Conservation (phyloP, 2,888 invertebrate species). For the Trichopria drosophilae region DNA sequence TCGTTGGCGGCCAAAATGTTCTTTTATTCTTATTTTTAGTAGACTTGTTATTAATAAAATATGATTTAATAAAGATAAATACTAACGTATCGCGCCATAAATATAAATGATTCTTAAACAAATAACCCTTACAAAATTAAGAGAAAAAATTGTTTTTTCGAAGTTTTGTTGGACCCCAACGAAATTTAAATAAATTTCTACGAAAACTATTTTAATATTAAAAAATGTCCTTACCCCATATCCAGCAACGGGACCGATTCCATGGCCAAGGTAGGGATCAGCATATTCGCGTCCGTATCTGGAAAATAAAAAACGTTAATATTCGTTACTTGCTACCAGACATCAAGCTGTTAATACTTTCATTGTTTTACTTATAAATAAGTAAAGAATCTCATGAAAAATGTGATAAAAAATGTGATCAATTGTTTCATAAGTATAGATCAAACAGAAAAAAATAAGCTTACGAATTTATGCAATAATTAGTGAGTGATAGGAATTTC, state of each 20-base stretch:
- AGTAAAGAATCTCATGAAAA: background rate
- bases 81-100: too few relatives aligned
- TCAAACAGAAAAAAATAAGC: slow-evolving; percentile 11
- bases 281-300: slow-evolving; percentile 89
- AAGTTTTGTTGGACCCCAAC: background rate
- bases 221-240: slow-evolving; percentile 78
- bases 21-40: too few relatives aligned
- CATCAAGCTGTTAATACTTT: too few relatives aligned
- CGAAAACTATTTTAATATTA: background rate
- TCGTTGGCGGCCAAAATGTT: too few relatives aligned
- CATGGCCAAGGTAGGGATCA: slow-evolving; percentile 92
- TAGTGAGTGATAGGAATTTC: slow-evolving; percentile 34
- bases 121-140: background rate
- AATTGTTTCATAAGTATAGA: slow-evolving; percentile 3
- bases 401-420: slow-evolving; percentile 5
- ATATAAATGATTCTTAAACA: too few relatives aligned
- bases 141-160: background rate
- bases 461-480: slow-evolving; percentile 1
- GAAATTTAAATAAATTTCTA: background rate
- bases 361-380: too few relatives aligned
- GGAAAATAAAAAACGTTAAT: slow-evolving; percentile 48
- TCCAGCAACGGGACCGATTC: slow-evolving; percentile 94
- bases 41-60: too few relatives aligned
- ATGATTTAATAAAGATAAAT: too few relatives aligned
- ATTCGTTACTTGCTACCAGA: too few relatives aligned